These are phyloP conservation scores for Tetragonisca angustula DNA, from an alignment of 2,888 invertebrate genomes.

Conservation along the genomic window DNA sequence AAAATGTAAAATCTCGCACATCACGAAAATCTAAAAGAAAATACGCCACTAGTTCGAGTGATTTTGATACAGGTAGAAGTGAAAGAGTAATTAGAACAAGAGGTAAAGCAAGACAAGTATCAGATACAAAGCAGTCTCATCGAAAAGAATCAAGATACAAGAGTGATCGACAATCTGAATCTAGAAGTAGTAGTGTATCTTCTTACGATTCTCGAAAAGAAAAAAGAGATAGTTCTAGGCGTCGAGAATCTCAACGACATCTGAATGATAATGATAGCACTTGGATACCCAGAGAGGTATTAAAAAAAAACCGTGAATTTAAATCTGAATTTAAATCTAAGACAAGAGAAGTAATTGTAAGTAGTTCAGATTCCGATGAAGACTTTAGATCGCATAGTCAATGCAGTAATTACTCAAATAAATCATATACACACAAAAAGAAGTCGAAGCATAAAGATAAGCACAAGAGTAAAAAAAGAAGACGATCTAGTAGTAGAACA, in stretches of 20 bases:
- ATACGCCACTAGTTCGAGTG: conserved; percentile 43
- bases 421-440: conserved; percentile 54
- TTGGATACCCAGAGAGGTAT: conserved; percentile 29
- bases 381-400: conserved; percentile 63
- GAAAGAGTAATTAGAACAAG: conserved; percentile 45
- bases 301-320: conserved; percentile 45
- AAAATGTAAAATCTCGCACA: conserved; percentile 34
- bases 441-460: conserved; percentile 70
- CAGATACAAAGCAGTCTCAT: conserved; percentile 38
- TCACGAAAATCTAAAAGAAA: conserved; percentile 54
- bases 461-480: conserved; percentile 62
- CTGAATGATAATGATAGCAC: conserved; percentile 34
- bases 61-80: conserved; percentile 29
- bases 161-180: conserved; percentile 48
- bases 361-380: conserved; percentile 47
- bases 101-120: conserved; percentile 30
- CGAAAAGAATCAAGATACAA: conserved; percentile 47
- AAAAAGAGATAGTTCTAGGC: conserved; percentile 28
- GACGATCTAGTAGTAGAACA: conserved; percentile 49
- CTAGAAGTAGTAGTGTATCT: conserved; percentile 62
- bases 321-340: conserved; percentile 48
- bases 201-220: conserved; percentile 50
- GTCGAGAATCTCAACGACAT: conserved; percentile 39
- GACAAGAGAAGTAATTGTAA: conserved; percentile 19
- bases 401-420: conserved; percentile 66